These are phyloP conservation scores for Lordiphosa fenestrarum DNA, from an alignment of 2,888 invertebrate species.

Conservation along the genomic window DNA sequence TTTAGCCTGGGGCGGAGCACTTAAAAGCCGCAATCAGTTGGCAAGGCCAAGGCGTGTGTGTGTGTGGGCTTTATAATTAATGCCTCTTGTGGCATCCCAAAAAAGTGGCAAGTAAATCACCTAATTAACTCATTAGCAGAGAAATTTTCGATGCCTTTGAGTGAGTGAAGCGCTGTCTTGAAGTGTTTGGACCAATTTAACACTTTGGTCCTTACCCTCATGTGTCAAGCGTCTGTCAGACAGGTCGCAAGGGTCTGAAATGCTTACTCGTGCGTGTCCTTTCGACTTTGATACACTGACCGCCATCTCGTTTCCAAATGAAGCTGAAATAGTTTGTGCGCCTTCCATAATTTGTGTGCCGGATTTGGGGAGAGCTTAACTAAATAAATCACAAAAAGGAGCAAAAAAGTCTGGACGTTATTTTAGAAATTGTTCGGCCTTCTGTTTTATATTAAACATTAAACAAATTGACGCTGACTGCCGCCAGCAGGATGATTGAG, in stretches of 20 bases:
- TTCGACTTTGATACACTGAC: slow-evolving; percentile 29
- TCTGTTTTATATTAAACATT: slow-evolving; percentile 26
- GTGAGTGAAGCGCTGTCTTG: slow-evolving; percentile 17
- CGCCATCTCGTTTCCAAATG: slow-evolving; percentile 38
- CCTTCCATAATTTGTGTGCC: slow-evolving; percentile 58
- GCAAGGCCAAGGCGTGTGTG: slow-evolving; percentile 31
- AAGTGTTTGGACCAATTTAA: slow-evolving; percentile 43
- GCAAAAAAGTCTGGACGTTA: slow-evolving; percentile 31
- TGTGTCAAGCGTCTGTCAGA: slow-evolving; percentile 63
- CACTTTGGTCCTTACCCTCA: slow-evolving; percentile 42
- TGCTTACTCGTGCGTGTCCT: slow-evolving; percentile 66
- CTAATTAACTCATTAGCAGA: slow-evolving; percentile 65
- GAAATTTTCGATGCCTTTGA: slow-evolving; percentile 23
- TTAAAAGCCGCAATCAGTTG: slow-evolving; percentile 58
- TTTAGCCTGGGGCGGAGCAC: slow-evolving; percentile 14
- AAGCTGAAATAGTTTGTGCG: slow-evolving; percentile 46
- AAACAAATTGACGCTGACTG: slow-evolving; percentile 53
- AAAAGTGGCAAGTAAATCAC: slow-evolving; percentile 52
- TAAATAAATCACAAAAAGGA: slow-evolving; percentile 62
- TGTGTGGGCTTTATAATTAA: slow-evolving; percentile 42
- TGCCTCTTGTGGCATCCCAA: slow-evolving; percentile 29
- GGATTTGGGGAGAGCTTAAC: slow-evolving; percentile 66
- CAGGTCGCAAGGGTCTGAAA: slow-evolving; percentile 33
- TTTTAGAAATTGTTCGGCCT: slow-evolving; percentile 42
- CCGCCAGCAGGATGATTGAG: slow-evolving; percentile 58